Conservation (phyloP, 2,888 invertebrate species). For the Andrena haemorrhoa region DNA sequence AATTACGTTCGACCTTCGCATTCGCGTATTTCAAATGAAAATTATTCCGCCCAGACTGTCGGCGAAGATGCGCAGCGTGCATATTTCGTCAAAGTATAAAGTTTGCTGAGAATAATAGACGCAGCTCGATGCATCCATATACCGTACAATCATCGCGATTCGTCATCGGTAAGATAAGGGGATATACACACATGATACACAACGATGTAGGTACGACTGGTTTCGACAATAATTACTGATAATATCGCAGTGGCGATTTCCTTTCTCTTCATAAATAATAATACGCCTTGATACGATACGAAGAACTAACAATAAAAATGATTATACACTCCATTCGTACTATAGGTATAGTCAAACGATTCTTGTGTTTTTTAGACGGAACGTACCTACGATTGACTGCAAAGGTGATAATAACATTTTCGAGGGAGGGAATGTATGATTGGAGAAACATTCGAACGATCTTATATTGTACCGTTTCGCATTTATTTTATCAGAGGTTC, state of each 20-base stretch:
- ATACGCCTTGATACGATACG: slow-evolving; percentile 38
- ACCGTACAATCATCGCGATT: slow-evolving; percentile 42
- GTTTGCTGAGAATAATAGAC: slow-evolving; percentile 2
- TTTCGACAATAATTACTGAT: slow-evolving; percentile 14
- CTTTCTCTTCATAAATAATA: slow-evolving; percentile 18
- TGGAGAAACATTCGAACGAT: background rate
- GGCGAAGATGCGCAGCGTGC: background rate
- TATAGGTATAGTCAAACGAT: background rate
- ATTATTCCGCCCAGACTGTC: background rate
- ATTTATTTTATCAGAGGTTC: slow-evolving; percentile 39
- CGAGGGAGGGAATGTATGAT: background rate
- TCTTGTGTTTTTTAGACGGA: background rate
- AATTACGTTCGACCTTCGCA: background rate
- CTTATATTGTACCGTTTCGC: background rate
- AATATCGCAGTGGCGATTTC: background rate
- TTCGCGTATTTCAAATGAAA: slow-evolving; percentile 10
- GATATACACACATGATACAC: slow-evolving; percentile 3
- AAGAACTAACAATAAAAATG: slow-evolving; percentile 37
- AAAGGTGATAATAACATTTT: background rate
- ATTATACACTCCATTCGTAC: slow-evolving; percentile 4
- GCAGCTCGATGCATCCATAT: background rate
- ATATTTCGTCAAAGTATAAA: slow-evolving; percentile 20
- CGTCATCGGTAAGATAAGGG: slow-evolving; percentile 54
- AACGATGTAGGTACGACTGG: background rate
- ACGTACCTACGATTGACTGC: background rate